Percentiles rank a stretch among this genome's conserved stretches.
Conservation (phyloP, 2,113 vertebrate genomes). For the Oreamnos americanus region DNA sequence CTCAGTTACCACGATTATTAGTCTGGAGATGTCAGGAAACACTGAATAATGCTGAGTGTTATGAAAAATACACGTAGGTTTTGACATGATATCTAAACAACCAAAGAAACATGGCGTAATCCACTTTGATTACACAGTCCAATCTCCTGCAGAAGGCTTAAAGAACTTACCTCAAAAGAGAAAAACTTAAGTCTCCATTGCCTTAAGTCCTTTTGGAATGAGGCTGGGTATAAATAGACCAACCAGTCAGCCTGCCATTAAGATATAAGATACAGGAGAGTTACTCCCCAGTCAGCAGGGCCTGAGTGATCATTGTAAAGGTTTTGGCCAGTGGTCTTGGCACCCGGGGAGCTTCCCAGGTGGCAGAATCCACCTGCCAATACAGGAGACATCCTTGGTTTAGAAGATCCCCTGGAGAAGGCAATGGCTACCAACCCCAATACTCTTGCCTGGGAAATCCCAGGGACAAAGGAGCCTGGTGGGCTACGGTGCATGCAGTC, state of each 20-base stretch:
- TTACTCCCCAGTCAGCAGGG: neutral
- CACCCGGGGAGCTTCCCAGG: neutral
- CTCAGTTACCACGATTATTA: too few species aligned
- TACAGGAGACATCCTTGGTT: neutral
- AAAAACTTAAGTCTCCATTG: neutral
- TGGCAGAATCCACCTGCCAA: neutral
- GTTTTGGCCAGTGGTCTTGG: neutral
- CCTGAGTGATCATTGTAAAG: neutral
- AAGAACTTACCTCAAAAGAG: neutral
- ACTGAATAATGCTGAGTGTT: neutral
- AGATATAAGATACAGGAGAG: neutral
- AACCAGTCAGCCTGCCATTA: neutral
- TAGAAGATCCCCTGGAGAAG: neutral
- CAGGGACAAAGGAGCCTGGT: neutral
- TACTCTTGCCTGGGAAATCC: neutral
- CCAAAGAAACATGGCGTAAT: rapidly evolving
- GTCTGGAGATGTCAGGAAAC: neutral
- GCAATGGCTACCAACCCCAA: neutral
- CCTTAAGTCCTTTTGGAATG: neutral
- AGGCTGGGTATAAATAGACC: neutral
- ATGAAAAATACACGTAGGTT: rapidly evolving
- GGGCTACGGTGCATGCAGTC: neutral
- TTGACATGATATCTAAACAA: rapidly evolving
- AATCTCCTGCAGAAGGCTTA: neutral
- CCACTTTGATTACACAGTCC: rapidly evolving